A percentile compares a stretch with the other conserved stretches of the same genome.
phyloP scores from a whole-genome alignment of 2,113 vertebrate species.

The Triplophysa rosa region DNA sequence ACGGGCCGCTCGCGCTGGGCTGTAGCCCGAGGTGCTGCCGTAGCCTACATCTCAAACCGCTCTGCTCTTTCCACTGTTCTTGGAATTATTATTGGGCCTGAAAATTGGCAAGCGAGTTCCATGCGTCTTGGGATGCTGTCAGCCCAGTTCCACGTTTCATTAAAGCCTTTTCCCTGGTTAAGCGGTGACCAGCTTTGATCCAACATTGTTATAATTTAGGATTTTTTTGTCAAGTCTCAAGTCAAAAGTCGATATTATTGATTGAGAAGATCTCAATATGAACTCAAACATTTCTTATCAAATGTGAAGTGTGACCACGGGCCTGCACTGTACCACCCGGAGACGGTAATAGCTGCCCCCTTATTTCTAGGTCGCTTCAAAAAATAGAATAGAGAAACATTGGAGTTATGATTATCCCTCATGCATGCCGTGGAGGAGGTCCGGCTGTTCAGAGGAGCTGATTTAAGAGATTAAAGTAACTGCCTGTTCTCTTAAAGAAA shows the following conservation, averaged over 20 bases:
- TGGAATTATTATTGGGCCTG: constrained; percentile 29
- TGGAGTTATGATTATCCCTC: constrained; percentile 70
- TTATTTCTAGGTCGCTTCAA: constrained; percentile 72
- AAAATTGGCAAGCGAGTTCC: constrained; percentile 7
- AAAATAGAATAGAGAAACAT: constrained; percentile 68
- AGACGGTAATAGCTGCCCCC: constrained; percentile 70
- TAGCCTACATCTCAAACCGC: constrained; percentile 43
- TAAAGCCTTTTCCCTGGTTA: neutral
- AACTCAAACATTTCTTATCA: no score
- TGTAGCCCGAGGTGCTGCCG: constrained; percentile 36
- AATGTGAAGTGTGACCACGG: neutral
- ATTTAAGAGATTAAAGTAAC: constrained; percentile 30
- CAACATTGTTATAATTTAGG: neutral
- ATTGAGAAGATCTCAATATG: no score
- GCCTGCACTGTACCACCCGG: constrained; percentile 13
- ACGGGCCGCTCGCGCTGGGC: constrained; percentile 47
- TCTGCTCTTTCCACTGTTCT: constrained; percentile 1
- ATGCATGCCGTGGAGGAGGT: constrained; percentile 61
- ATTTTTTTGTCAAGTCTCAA: neutral
- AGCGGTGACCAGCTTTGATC: neutral
- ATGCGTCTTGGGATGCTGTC: neutral
- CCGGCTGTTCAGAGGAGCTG: constrained; percentile 60
- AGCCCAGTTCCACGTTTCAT: neutral
- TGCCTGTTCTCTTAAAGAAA: constrained; percentile 34
- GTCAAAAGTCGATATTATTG: no score